Evolutionary conservation across 2,113 vertebrate genomes (phyloP).

Genomic region (Sinocyclocheilus maitianheensis): DNA sequence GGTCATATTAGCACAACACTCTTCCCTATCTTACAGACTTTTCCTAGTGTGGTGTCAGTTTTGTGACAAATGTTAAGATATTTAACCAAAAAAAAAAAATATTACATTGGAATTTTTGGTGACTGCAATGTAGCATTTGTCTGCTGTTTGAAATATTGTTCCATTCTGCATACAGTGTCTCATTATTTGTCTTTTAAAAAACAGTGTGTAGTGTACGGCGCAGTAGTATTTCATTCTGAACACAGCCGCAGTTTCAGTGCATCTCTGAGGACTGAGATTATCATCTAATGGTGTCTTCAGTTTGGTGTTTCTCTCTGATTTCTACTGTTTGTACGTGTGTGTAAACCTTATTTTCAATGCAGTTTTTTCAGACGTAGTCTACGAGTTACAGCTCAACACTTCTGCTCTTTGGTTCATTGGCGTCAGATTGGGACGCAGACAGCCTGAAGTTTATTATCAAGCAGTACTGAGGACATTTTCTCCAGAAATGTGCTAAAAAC

Average conservation of each 20-base stretch:
- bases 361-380: not conserved
- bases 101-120: not conserved
- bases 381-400: not conserved
- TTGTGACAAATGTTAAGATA: too few species aligned
- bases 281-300: not conserved
- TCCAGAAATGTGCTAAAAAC: not conserved
- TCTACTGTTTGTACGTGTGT: not conserved
- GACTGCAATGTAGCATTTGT: not conserved
- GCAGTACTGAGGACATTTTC: not conserved
- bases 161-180: not conserved
- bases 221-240: not conserved
- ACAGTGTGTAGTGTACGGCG: not conserved
- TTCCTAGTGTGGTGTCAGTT: too few species aligned
- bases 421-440: not conserved
- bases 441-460: not conserved
- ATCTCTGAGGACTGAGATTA: not conserved
- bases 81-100: too few species aligned
- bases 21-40: too few species aligned
- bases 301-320: not conserved
- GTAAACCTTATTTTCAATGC: not conserved
- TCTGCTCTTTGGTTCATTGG: slow-evolving; percentile 36
- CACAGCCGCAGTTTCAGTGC: not conserved
- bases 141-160: not conserved
- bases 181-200: not conserved
- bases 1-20: too few species aligned